Conservation (phyloP, 2,888 invertebrate genomes). For the Pachycephus smyrnensis region DNA sequence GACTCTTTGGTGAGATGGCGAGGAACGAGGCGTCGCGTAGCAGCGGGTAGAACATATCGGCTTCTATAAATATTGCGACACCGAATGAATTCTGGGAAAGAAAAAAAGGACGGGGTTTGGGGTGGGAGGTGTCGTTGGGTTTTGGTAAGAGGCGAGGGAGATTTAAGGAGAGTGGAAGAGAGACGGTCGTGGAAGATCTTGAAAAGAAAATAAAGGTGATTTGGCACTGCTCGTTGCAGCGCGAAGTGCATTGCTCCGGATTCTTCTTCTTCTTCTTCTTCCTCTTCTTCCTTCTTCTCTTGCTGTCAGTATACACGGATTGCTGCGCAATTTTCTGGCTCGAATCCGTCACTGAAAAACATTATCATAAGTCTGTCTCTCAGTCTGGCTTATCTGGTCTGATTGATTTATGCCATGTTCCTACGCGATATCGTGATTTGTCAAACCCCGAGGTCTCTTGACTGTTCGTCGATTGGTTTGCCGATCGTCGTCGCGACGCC, state of each 20-base stretch:
- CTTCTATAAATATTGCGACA: constrained; percentile 51
- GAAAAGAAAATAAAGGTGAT: constrained; percentile 44
- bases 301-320: constrained; percentile 10
- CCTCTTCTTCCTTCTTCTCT: neutral
- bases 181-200: constrained; percentile 32
- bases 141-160: neutral
- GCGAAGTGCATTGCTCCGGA: constrained; percentile 31
- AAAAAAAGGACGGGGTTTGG: constrained; percentile 28
- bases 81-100: constrained; percentile 38
- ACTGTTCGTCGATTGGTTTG: constrained; percentile 36
- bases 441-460: constrained; percentile 26
- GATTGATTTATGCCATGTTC: constrained; percentile 45
- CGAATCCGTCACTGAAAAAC: constrained; percentile 17
- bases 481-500: neutral
- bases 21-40: neutral
- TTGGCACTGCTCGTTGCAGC: constrained; percentile 22
- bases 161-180: constrained; percentile 22
- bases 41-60: constrained; percentile 34
- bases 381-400: constrained; percentile 22
- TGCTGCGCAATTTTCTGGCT: constrained; percentile 35
- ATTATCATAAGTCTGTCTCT: constrained; percentile 25
- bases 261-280: constrained; percentile 3
- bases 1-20: neutral
- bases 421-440: constrained; percentile 28
- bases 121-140: constrained; percentile 15